Evolutionary conservation across 1,140 invertebrate species (phyloP).

Genomic region (Popillia japonica): DNA sequence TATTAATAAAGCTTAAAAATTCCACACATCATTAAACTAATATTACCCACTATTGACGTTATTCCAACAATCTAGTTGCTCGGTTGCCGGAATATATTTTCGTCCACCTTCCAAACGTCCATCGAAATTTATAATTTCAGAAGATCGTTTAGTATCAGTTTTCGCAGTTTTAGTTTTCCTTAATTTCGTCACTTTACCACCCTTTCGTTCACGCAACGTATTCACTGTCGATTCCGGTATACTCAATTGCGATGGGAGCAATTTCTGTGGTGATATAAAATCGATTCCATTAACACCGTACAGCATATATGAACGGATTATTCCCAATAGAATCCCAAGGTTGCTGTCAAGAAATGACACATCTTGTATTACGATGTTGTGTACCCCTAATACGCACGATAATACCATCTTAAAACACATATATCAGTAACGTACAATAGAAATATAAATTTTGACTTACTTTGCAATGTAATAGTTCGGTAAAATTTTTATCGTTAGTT

Average conservation of each 20-base stretch:
- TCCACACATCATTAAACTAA: not conserved
- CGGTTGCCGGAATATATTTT: constrained; percentile 23
- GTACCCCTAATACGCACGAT: constrained; percentile 51
- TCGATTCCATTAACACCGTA: constrained; percentile 60
- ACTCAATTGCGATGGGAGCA: constrained; percentile 65
- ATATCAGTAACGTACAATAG: not conserved
- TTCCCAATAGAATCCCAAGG: constrained; percentile 64
- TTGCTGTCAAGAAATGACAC: constrained; percentile 47
- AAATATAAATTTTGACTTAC: constrained; percentile 39
- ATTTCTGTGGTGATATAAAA: constrained; percentile 56
- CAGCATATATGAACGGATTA: constrained; percentile 64
- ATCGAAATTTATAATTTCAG: not conserved
- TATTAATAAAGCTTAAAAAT: not conserved
- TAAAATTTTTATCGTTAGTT: constrained; percentile 33
- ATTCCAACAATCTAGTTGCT: not conserved
- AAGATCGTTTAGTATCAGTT: constrained; percentile 35
- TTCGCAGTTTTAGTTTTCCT: constrained; percentile 52
- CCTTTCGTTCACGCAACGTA: constrained; percentile 58
- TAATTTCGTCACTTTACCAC: constrained; percentile 60
- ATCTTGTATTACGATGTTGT: constrained; percentile 52
- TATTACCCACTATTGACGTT: not conserved
- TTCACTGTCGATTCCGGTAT: constrained; percentile 61
- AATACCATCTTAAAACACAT: constrained; percentile 46
- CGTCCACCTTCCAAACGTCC: not conserved
- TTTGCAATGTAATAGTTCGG: constrained; percentile 45